Conservation (phyloP, 2,113 vertebrate genomes). For the Hoplias malabaricus region DNA sequence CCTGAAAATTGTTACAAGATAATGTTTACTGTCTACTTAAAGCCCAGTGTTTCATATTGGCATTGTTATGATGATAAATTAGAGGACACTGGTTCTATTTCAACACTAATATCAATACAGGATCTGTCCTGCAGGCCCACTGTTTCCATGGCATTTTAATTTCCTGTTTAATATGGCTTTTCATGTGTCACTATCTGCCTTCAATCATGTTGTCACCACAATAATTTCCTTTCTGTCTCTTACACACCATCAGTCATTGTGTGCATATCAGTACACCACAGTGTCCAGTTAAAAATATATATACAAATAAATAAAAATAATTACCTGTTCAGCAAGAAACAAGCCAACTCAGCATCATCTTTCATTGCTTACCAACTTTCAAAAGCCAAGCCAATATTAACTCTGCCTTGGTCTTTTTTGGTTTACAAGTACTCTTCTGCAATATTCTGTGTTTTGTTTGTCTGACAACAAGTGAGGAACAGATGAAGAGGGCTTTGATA, state of each 20-base stretch:
- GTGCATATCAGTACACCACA: neutral
- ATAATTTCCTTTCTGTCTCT: slow-evolving; percentile 53
- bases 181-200: slow-evolving; percentile 65
- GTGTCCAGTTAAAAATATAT: too few relatives aligned
- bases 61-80: neutral
- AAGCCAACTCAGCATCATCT: too few relatives aligned
- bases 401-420: too few relatives aligned
- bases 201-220: slow-evolving; percentile 57
- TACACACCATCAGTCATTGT: neutral
- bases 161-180: slow-evolving; percentile 69
- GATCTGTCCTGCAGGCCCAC: slow-evolving; percentile 15
- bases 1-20: neutral
- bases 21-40: neutral
- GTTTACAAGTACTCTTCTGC: too few relatives aligned
- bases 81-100: neutral
- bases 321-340: too few relatives aligned
- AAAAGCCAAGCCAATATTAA: too few relatives aligned
- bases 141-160: slow-evolving; percentile 65
- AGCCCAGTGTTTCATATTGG: neutral
- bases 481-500: too few relatives aligned
- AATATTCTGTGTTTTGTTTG: too few relatives aligned
- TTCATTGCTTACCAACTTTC: too few relatives aligned
- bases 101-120: neutral
- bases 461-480: too few relatives aligned
- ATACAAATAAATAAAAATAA: too few relatives aligned